These are phyloP conservation scores for Myotis daubentonii DNA, from an alignment of 2,797 vertebrate genomes.

Conservation along the genomic window DNA sequence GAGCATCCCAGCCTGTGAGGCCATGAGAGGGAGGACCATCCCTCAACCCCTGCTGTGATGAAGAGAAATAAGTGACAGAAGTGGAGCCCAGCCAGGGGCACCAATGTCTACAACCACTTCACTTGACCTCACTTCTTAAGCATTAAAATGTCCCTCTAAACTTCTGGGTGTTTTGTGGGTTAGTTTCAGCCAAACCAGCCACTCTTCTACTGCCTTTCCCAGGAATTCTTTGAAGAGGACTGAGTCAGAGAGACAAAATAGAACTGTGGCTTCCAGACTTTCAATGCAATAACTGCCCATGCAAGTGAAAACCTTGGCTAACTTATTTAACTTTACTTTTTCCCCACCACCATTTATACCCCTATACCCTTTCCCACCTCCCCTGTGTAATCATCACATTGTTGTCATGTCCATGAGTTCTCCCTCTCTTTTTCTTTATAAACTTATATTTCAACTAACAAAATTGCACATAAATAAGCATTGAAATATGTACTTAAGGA, in stretches of 20 bases:
- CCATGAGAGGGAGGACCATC: not conserved
- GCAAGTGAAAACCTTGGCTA: not conserved
- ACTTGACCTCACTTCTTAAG: not conserved
- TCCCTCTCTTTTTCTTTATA: too few species aligned
- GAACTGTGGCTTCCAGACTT: not conserved
- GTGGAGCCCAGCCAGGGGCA: not conserved
- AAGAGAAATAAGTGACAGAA: not conserved
- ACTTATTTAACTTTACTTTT: too few species aligned
- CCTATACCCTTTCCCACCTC: too few species aligned
- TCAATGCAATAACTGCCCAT: not conserved
- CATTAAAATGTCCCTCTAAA: not conserved
- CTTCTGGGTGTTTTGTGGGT: not conserved
- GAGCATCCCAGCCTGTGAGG: not conserved
- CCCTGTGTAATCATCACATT: too few species aligned
- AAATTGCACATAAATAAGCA: not conserved
- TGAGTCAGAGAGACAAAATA: not conserved
- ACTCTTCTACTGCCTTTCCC: constrained; percentile 13
- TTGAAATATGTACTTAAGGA: not conserved
- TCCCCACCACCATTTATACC: too few species aligned
- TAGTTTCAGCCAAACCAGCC: not conserved
- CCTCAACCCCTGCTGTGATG: not conserved
- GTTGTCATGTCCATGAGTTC: too few species aligned
- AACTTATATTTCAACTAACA: not conserved
- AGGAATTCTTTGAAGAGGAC: not conserved
- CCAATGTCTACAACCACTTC: not conserved